Evolutionary conservation across 2,797 vertebrate species (phyloP).

Genomic region (Dicrostonyx torquatus): DNA sequence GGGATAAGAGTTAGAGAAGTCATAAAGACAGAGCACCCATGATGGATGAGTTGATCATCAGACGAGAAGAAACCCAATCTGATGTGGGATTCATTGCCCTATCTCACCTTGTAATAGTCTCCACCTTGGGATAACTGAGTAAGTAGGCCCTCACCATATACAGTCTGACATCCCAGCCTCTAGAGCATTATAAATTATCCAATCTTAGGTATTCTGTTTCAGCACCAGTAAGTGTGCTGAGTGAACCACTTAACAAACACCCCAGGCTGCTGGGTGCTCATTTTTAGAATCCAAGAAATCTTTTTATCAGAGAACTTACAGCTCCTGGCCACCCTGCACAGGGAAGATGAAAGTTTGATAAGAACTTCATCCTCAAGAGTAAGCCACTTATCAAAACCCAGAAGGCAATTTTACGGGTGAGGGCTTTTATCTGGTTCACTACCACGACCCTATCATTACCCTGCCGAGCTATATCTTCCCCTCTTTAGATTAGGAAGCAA

Average conservation of each 20-base stretch:
- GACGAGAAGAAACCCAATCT: neutral
- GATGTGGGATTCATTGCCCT: too few relatives aligned
- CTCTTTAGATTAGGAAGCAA: neutral
- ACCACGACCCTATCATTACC: fast-evolving
- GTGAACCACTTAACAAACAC: neutral
- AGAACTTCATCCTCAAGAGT: neutral
- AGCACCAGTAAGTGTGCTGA: neutral
- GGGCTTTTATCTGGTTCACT: neutral
- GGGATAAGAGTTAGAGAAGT: neutral
- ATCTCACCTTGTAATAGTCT: neutral
- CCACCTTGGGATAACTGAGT: neutral
- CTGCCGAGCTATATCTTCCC: neutral
- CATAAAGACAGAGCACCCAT: too few relatives aligned
- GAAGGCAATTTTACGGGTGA: neutral
- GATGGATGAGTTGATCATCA: neutral
- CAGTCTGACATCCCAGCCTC: neutral
- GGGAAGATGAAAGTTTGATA: neutral
- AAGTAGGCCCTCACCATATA: neutral
- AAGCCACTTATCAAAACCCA: neutral
- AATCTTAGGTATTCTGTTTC: neutral
- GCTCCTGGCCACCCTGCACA: neutral
- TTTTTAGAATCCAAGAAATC: neutral
- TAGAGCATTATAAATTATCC: neutral
- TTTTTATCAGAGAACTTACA: neutral
- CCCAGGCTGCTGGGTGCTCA: neutral